These are phyloP conservation scores for Melanocharis versteri DNA, from an alignment of 2,113 vertebrate species.

Conservation along the genomic window DNA sequence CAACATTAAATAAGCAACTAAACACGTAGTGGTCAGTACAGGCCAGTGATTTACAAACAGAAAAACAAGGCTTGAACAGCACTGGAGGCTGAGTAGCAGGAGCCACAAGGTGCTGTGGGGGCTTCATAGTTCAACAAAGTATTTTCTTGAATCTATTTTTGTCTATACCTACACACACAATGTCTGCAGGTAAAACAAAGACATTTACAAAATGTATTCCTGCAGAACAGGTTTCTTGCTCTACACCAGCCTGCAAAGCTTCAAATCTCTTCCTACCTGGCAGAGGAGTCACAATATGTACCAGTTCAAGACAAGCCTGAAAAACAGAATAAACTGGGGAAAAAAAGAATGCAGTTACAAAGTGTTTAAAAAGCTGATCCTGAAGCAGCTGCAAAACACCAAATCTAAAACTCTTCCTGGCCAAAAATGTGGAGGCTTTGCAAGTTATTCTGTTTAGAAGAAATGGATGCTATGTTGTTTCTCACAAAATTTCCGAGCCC, in stretches of 20 bases:
- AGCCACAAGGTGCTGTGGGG: background rate
- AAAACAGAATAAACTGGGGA: background rate
- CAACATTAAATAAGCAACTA: background rate
- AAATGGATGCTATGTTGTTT: background rate
- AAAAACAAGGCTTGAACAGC: background rate
- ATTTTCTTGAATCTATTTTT: background rate
- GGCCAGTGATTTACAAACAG: background rate
- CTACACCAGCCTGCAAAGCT: background rate
- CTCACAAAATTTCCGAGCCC: background rate
- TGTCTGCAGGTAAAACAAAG: background rate
- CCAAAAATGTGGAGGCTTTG: background rate
- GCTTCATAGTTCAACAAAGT: background rate
- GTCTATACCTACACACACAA: background rate
- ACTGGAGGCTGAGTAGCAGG: background rate
- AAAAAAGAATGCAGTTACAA: background rate
- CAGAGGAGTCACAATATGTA: background rate
- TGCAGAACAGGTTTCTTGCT: background rate
- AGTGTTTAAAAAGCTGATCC: background rate
- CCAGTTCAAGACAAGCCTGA: background rate
- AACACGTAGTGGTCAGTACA: accelerated
- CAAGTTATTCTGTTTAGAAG: background rate
- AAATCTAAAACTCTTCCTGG: background rate
- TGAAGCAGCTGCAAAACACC: background rate
- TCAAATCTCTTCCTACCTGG: background rate
- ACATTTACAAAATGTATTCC: background rate